Conservation (phyloP, 2,113 vertebrate species). For the Sclerurus mexicanus region DNA sequence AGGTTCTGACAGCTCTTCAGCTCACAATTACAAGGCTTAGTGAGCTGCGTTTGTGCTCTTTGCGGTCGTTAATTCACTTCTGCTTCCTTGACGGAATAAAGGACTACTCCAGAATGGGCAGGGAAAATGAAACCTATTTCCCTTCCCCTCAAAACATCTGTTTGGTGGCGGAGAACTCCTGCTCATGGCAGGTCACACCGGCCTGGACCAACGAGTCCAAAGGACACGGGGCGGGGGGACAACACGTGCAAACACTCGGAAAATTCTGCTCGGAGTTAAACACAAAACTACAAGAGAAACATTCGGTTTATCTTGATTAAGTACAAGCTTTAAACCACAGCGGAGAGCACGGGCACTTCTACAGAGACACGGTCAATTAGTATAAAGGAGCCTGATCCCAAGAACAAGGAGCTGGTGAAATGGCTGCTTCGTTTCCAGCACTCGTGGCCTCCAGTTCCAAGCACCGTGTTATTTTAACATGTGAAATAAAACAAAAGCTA, state of each 20-base stretch:
- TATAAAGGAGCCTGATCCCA: background rate
- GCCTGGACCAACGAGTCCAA: background rate
- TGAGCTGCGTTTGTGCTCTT: constrained; percentile 30
- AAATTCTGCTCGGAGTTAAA: background rate
- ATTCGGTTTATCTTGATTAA: background rate
- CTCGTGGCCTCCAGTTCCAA: background rate
- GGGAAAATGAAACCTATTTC: background rate
- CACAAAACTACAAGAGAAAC: background rate
- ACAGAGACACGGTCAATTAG: rapidly evolving
- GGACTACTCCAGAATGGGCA: background rate
- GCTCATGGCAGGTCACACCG: rapidly evolving
- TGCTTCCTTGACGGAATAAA: constrained; percentile 7
- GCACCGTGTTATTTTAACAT: background rate
- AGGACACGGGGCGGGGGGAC: no score
- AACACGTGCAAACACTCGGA: rapidly evolving
- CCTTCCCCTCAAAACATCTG: background rate
- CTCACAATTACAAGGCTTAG: constrained; percentile 28
- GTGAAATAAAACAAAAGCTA: background rate
- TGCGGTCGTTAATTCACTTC: background rate
- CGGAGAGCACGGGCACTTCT: background rate
- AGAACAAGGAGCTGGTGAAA: background rate
- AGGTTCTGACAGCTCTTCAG: constrained; percentile 34
- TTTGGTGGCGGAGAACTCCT: background rate
- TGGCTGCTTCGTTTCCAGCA: background rate
- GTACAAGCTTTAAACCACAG: background rate